phyloP scores from a whole-genome alignment of 53 echinoderm and acorn worm genomes.

The Astropecten irregularis region DNA sequence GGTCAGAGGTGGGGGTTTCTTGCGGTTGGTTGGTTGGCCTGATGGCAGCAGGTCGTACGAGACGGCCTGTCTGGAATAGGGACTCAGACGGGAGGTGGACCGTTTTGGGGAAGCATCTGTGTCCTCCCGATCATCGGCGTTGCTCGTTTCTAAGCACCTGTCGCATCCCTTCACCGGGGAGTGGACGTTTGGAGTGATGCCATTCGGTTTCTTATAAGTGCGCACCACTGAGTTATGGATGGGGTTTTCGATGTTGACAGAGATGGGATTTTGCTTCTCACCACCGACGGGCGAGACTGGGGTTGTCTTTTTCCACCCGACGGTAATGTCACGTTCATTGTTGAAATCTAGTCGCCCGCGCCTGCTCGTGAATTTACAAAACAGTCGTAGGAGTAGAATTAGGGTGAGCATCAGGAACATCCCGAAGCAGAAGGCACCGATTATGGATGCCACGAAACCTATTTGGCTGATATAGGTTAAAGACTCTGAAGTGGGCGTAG shows the following conservation, averaged over 20 bases:
- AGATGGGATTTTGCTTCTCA: not conserved
- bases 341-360: conserved; percentile 20
- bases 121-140: not conserved
- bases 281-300: not conserved
- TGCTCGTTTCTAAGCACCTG: not conserved
- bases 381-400: not conserved
- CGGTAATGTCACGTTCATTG: not conserved
- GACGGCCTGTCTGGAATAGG: not conserved
- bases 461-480: not conserved
- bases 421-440: conserved; percentile 31
- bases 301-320: conserved; percentile 21
- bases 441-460: not conserved
- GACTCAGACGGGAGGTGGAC: not conserved
- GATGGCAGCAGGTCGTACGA: conserved; percentile 18
- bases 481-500: not conserved
- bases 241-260: not conserved
- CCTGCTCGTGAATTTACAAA: conserved; percentile 1
- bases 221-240: not conserved
- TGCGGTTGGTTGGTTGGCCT: not conserved
- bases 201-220: conserved; percentile 35
- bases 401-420: conserved; percentile 23
- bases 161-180: not conserved
- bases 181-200: not conserved
- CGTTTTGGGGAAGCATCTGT: not conserved
- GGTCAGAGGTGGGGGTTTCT: conserved; percentile 29